Evolutionary conservation across 2,888 invertebrate species (phyloP).

Genomic region (Yponomeuta plumbellus): DNA sequence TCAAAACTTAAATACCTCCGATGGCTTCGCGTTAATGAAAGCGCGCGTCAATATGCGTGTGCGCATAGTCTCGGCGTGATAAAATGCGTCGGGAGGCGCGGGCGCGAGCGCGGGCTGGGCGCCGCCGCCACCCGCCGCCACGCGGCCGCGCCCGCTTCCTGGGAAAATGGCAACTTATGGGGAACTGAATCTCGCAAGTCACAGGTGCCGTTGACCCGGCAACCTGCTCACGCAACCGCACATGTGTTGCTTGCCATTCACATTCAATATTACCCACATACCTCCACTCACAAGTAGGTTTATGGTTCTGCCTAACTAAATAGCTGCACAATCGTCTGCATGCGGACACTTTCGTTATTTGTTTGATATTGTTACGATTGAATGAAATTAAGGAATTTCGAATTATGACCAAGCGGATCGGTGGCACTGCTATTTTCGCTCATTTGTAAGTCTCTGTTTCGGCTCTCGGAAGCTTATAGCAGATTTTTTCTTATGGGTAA

Average conservation of each 20-base stretch:
- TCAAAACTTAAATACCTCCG: conserved; percentile 45
- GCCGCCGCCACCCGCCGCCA: conserved; percentile 22
- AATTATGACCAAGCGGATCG: too few species aligned
- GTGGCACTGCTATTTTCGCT: too few species aligned
- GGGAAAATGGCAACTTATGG: conserved; percentile 74
- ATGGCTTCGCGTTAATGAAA: conserved; percentile 65
- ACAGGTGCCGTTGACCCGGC: conserved; percentile 64
- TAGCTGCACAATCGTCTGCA: conserved; percentile 5
- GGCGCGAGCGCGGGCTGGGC: conserved; percentile 30
- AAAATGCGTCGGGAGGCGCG: conserved; percentile 50
- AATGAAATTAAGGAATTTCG: too few species aligned
- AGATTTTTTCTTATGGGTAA: too few species aligned
- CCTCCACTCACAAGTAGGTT: conserved; percentile 30
- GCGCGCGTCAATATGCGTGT: conserved; percentile 64
- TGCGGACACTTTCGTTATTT: background rate
- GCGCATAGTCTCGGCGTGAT: conserved; percentile 60
- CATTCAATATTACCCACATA: conserved; percentile 56
- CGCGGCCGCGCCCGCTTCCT: conserved; percentile 50
- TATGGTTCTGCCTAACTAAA: conserved; percentile 17
- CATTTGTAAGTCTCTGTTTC: too few species aligned
- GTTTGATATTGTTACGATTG: background rate
- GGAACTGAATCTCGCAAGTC: conserved; percentile 69
- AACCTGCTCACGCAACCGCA: conserved; percentile 53
- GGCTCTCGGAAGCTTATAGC: too few species aligned
- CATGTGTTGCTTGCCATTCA: conserved; percentile 61